A percentile compares a stretch with the other conserved stretches of the same genome.
Conservation (phyloP, 2,888 invertebrate genomes). For the Penaeus monodon region DNA sequence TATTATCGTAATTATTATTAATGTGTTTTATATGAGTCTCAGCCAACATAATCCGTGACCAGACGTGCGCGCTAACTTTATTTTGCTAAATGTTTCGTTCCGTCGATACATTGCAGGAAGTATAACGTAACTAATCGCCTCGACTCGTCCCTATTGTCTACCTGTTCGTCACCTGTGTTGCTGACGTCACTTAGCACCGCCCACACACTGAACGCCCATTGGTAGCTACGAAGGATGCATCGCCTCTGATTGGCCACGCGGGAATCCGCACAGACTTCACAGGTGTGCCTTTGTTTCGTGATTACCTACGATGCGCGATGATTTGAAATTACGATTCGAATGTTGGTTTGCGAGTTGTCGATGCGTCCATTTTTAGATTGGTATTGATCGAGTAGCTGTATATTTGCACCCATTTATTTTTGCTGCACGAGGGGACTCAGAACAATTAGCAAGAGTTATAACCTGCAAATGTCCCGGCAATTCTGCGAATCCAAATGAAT, state of each 20-base stretch:
- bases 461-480: no score
- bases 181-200: slow-evolving; percentile 19
- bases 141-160: slow-evolving; percentile 10
- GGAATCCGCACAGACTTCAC: slow-evolving; percentile 5
- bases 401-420: no score
- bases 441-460: no score
- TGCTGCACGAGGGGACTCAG: no score
- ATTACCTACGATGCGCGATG: slow-evolving; percentile 15
- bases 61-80: no score
- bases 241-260: not conserved
- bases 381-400: no score
- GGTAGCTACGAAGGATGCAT: not conserved
- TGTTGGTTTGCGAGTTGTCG: not conserved
- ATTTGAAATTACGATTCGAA: not conserved
- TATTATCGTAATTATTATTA: not conserved
- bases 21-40: not conserved
- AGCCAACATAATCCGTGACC: no score
- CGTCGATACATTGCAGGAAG: no score
- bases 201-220: slow-evolving; percentile 3
- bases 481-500: no score
- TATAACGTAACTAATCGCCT: no score
- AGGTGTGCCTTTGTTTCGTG: slow-evolving; percentile 19
- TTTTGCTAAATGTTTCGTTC: no score
- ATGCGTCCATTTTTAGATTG: no score
- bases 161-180: slow-evolving; percentile 15